These are phyloP conservation scores for Bombus sibiricus DNA, from an alignment of 1,140 invertebrate genomes.

Conservation along the genomic window DNA sequence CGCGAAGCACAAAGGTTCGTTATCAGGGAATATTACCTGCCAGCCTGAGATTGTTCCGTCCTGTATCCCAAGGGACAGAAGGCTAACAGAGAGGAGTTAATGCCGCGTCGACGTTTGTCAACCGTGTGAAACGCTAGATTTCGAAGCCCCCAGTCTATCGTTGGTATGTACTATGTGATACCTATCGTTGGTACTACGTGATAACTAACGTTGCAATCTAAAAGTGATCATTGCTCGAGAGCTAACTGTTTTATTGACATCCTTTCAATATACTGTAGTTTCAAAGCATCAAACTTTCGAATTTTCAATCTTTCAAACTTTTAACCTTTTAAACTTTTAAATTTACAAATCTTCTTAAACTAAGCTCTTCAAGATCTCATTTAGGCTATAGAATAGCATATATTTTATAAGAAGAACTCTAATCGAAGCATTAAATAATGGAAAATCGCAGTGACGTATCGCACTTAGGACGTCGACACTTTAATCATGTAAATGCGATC, in stretches of 20 bases:
- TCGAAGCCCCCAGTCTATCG: not conserved
- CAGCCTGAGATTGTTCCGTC: constrained; percentile 48
- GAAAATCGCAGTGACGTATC: not conserved
- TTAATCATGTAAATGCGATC: constrained; percentile 52
- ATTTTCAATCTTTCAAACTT: not conserved
- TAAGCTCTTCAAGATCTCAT: not conserved
- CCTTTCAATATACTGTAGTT: not conserved
- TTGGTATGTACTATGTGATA: no score
- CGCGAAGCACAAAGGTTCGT: constrained; percentile 61
- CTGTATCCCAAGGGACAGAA: constrained; percentile 24
- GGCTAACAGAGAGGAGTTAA: not conserved
- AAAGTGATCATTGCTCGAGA: not conserved
- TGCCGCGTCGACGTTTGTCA: constrained; percentile 4
- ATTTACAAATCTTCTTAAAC: not conserved
- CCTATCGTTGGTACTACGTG: not conserved
- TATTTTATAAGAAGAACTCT: not conserved
- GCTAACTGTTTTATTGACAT: not conserved
- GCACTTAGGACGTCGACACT: not conserved
- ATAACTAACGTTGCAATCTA: no score
- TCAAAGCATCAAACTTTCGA: not conserved
- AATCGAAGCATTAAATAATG: not conserved
- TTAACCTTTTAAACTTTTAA: not conserved
- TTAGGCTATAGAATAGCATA: no score
- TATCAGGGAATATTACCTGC: constrained; percentile 57
- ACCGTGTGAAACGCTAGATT: constrained; percentile 6